phyloP scores from a whole-genome alignment of 2,888 invertebrate genomes.

The Drosophila paracracens region DNA sequence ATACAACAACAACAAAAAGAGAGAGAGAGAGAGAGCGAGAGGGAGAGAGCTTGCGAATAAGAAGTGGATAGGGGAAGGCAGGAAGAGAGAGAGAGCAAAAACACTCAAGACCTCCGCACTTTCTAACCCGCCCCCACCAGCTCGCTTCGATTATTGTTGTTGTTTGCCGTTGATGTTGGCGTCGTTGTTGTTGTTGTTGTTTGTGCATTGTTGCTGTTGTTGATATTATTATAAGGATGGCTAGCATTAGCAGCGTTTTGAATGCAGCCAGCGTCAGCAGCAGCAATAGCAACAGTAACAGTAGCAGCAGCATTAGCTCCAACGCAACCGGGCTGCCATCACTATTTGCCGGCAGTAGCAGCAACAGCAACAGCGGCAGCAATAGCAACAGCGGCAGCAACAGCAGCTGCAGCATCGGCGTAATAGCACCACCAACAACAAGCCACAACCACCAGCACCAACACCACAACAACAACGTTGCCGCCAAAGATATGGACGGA shows the following conservation, averaged over 20 bases:
- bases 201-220: slow-evolving; percentile 33
- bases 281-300: slow-evolving; percentile 46
- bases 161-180: slow-evolving; percentile 6
- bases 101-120: slow-evolving; percentile 2
- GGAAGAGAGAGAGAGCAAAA: slow-evolving; percentile 7
- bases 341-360: slow-evolving; percentile 39
- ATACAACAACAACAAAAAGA: not conserved
- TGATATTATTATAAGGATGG: slow-evolving; percentile 45
- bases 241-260: slow-evolving; percentile 48
- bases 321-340: slow-evolving; percentile 48
- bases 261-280: slow-evolving; percentile 49
- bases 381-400: slow-evolving; percentile 28
- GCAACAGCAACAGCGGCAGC: slow-evolving; percentile 34
- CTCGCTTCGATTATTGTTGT: slow-evolving; percentile 33
- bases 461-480: slow-evolving; percentile 44
- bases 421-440: not conserved
- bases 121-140: not conserved
- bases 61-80: not conserved
- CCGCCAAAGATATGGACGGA: slow-evolving; percentile 82
- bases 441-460: slow-evolving; percentile 2
- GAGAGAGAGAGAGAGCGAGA: slow-evolving; percentile 6
- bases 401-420: slow-evolving; percentile 17
- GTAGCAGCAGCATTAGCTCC: slow-evolving; percentile 41
- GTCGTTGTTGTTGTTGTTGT: slow-evolving; percentile 13
- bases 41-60: slow-evolving; percentile 1